Evolutionary conservation across 2,797 vertebrate genomes (phyloP).

Genomic region (Zalophus californianus): DNA sequence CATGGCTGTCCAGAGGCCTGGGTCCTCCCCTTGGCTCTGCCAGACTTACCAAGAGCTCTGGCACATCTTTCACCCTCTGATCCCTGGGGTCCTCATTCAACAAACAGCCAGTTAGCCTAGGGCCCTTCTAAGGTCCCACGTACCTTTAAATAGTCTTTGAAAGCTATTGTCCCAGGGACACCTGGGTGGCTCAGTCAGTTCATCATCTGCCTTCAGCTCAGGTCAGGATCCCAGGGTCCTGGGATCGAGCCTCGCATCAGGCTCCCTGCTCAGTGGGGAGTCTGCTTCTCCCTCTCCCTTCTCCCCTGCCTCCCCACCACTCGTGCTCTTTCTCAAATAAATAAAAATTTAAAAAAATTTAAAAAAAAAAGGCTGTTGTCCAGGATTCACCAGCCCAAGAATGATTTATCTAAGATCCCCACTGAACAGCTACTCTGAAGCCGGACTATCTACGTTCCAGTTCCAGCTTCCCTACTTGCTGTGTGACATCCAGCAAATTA

Average conservation of each 20-base stretch:
- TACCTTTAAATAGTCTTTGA: not conserved
- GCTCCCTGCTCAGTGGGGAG: not conserved
- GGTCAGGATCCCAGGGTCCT: not conserved
- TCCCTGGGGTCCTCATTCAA: not conserved
- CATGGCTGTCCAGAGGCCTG: not conserved
- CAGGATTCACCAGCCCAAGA: not conserved
- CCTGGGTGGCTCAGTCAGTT: not conserved
- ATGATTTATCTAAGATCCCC: not conserved
- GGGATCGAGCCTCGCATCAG: not conserved
- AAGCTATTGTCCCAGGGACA: not conserved
- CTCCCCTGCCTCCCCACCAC: too few relatives aligned
- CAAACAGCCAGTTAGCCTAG: not conserved
- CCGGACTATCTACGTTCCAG: not conserved
- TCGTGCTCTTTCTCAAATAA: not conserved
- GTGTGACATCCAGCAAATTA: not conserved
- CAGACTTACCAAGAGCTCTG: not conserved
- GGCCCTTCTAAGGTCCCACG: not conserved
- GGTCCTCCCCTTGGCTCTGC: not conserved
- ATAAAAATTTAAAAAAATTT: not conserved
- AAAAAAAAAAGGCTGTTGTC: not conserved
- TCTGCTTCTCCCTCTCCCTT: not conserved
- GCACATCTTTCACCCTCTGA: not conserved
- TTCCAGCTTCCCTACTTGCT: not conserved
- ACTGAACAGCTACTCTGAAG: not conserved
- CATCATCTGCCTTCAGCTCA: not conserved